These are phyloP conservation scores for Drosophila suzukii DNA, from an alignment of 1,140 invertebrate species.

Conservation along the genomic window DNA sequence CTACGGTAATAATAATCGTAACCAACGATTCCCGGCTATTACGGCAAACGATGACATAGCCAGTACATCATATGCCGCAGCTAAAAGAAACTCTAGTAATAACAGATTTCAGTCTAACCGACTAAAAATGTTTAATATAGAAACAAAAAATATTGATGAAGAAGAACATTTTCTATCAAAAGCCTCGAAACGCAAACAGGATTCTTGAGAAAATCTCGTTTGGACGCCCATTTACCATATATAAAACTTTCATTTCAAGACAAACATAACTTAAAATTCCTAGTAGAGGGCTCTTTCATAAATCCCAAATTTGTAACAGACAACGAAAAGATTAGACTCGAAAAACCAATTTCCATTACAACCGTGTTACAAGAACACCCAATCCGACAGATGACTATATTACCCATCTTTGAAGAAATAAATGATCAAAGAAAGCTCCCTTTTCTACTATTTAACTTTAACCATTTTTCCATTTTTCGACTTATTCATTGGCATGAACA, in stretches of 20 bases:
- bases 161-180: background rate
- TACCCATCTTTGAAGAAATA: too few relatives aligned
- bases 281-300: background rate
- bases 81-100: background rate
- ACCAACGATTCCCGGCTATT: background rate
- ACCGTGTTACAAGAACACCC: too few relatives aligned
- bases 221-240: background rate
- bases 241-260: constrained; percentile 4
- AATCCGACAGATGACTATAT: too few relatives aligned
- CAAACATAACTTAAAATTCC: constrained; percentile 8
- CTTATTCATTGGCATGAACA: too few relatives aligned
- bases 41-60: background rate
- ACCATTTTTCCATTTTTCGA: too few relatives aligned
- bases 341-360: too few relatives aligned
- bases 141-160: background rate
- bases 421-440: too few relatives aligned
- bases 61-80: background rate
- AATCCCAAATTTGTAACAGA: too few relatives aligned
- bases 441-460: too few relatives aligned
- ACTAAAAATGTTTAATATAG: background rate
- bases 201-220: constrained; percentile 2
- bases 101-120: background rate
- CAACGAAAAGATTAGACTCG: too few relatives aligned
- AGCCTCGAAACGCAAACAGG: too few relatives aligned
- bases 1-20: background rate